phyloP scores from a whole-genome alignment of 64 coral and sea anemone genomes.

The Stichodactyla mertensii region DNA sequence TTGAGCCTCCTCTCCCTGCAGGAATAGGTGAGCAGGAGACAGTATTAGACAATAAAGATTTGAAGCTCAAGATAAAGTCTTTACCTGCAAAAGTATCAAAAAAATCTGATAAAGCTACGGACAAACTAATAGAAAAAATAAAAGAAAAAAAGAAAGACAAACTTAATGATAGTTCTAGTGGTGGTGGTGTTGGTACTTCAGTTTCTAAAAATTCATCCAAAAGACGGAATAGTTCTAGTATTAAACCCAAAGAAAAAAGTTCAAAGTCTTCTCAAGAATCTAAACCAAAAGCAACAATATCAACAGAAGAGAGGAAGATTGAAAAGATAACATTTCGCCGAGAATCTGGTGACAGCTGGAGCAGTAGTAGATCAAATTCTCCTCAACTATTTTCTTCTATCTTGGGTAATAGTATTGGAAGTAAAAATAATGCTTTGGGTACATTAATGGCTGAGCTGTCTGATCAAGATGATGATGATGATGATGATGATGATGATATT shows the following conservation, averaged over 20 bases:
- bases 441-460: constrained; percentile 71
- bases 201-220: neutral
- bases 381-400: constrained; percentile 27
- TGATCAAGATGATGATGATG: constrained; percentile 84
- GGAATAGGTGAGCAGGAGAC: constrained; percentile 52
- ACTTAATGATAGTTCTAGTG: neutral
- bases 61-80: constrained; percentile 57
- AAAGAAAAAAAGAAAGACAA: constrained; percentile 67
- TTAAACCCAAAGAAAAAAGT: constrained; percentile 42
- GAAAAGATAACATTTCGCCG: constrained; percentile 85
- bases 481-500: constrained; percentile 62
- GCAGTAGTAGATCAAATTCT: constrained; percentile 70
- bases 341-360: constrained; percentile 76
- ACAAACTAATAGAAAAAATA: constrained; percentile 4
- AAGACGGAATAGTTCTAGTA: neutral
- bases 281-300: constrained; percentile 40
- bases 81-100: constrained; percentile 22
- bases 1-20: constrained; percentile 1
- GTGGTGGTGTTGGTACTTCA: neutral
- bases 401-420: constrained; percentile 16
- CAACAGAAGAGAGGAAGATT: constrained; percentile 62
- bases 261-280: constrained; percentile 33
- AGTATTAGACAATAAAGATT: constrained; percentile 64
- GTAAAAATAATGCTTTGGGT: constrained; percentile 83
- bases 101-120: neutral